Base-by-base conservation (phyloP, 2,113 vertebrate genomes). In the Toxotes jaculatrix region DNA sequence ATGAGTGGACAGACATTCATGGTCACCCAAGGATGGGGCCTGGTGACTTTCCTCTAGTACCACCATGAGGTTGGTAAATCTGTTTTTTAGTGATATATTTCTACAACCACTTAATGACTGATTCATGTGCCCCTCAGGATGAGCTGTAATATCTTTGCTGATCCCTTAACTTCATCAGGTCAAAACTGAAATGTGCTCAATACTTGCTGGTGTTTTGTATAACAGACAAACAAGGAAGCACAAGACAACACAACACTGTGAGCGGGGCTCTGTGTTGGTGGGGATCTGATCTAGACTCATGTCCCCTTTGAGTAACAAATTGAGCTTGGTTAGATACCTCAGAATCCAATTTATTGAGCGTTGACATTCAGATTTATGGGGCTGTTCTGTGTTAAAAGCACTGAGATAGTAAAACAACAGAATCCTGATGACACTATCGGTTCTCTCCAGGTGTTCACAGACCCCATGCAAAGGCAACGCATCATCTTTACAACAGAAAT, bases 321-420 rank as follows among this genome's bases (percentile, higher is more conserved):
- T 34, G 23, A 66, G 47, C 67, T 74, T 2, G 5, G 80, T 83
- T 77, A 76, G 67, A 77, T 51, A 68, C 75, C 57, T 80, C 47
- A 51, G 32, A 79, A 87, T 89, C 76, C 23, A 73, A 81, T 84
- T 89, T 70, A 77, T 70, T 73, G 77, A 64, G 73, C 3, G 23
- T 36, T 77, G 78, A 86, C 80, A 84, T 90, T 88, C 38, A 84
- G 80, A 87, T 92, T 81, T 78, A 81, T 83, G 82, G 89, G 86
- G 74, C 36, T 73, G 79, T 40, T n/a, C 63, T 36, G 43, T 45
- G 77, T 59, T 87, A 85, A 92, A 84, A 77, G 67, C 78, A 49
- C 69, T 56, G 27, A 11, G 16, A 89, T 31, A 76, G 67, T 73
- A 86, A 89, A 86, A 85, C 70, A 89, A 75, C 45, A 74, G 47